These are phyloP conservation scores for Scaptomyza parva DNA, from an alignment of 2,888 invertebrate species.

Conservation along the genomic window DNA sequence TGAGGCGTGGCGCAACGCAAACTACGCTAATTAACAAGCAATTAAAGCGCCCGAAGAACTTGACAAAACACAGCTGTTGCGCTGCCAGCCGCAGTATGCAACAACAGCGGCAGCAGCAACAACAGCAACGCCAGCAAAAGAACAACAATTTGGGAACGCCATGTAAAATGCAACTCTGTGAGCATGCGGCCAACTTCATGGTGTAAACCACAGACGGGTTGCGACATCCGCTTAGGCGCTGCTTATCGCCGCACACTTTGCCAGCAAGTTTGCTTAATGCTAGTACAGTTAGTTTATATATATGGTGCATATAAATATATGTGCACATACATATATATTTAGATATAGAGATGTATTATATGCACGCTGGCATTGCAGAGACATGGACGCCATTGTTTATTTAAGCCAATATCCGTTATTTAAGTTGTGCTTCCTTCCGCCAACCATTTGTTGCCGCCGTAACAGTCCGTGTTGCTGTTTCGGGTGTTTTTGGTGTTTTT, in stretches of 20 bases:
- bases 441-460: slow-evolving; percentile 62
- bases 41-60: slow-evolving; percentile 60
- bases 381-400: slow-evolving; percentile 71
- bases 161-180: slow-evolving; percentile 43
- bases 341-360: slow-evolving; percentile 33
- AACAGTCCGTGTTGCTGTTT: slow-evolving; percentile 18
- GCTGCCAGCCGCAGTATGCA: slow-evolving; percentile 35
- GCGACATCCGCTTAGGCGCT: slow-evolving; percentile 63
- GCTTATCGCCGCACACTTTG: slow-evolving; percentile 54
- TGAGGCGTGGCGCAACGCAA: slow-evolving; percentile 42
- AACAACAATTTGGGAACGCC: slow-evolving; percentile 47
- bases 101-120: slow-evolving; percentile 39
- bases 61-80: slow-evolving; percentile 68
- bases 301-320: not conserved
- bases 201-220: slow-evolving; percentile 51
- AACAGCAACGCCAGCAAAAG: slow-evolving; percentile 25
- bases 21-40: slow-evolving; percentile 76
- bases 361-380: slow-evolving; percentile 28
- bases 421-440: slow-evolving; percentile 77
- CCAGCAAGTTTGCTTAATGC: slow-evolving; percentile 47
- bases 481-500: slow-evolving; percentile 23
- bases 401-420: slow-evolving; percentile 80
- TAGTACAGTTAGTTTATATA: slow-evolving; percentile 20
- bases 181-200: slow-evolving; percentile 50
- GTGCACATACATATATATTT: not conserved